Base-by-base conservation (phyloP, 2,797 vertebrate species). In the Typhlichthys eigenmanni region DNA sequence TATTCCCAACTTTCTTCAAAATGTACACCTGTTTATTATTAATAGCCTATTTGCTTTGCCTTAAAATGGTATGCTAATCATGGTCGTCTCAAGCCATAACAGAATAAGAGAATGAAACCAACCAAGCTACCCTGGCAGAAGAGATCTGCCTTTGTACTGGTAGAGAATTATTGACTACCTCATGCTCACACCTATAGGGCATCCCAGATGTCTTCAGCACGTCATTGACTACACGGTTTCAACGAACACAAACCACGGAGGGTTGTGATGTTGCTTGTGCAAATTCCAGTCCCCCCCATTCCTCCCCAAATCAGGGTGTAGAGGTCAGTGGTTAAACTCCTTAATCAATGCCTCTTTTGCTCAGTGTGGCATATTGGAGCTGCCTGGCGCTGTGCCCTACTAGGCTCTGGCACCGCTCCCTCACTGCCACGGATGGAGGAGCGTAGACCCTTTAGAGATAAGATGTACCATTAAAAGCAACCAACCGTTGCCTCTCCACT, bases 111-210 rank as follows among this genome's bases (percentile, higher is more conserved):
- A 77, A 76, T 83, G 58, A 68, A 81, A 82, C 68, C 74, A 81
- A 77, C 64, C 75, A 71, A 87, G 73, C 76, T 89, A 62, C 80
- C 85, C 82, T 87, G 78, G 87, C 87, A 89, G 78, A 89, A 84
- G 83, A 85, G 83, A 86, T 84, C 83, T 88, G 72, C 72, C 86
- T 84, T 79, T 72, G 64, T 87, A 84, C 76, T 78, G 86, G 86
- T 89, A 84, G 84, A 88, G 84, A 85, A 85, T 84, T 85, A 86
- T 80, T 82, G 85, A 87, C 88, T 90, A 91, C 89, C 89, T 91
- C 90, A 90, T 68, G 74, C 77, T 88, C 85, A 88, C 85, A 81
- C 85, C 81, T 79, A 82, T 79, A 84, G 80, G 85, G 84, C 85
- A 88, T 90, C 87, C 90, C 85, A 79, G 55, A 58, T 80, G 76